Percentiles rank a stretch among this genome's conserved stretches.
These are phyloP conservation scores for Hydriomena furcata DNA, from an alignment of 2,888 invertebrate species.

Conservation along the genomic window DNA sequence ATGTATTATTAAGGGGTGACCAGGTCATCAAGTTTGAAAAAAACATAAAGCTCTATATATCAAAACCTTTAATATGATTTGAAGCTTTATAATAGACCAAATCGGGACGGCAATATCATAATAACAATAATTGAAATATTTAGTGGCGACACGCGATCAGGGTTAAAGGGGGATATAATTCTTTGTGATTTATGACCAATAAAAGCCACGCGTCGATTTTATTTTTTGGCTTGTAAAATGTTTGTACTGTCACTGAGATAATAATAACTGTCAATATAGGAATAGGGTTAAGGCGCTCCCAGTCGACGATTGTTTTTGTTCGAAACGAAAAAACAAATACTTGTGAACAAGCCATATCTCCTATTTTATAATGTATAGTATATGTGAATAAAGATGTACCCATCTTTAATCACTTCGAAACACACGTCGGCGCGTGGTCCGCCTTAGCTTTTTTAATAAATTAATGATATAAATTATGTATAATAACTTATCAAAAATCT, in stretches of 20 bases:
- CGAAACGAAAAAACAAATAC: no score
- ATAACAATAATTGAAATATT: constrained; percentile 73
- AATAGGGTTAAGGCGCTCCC: no score
- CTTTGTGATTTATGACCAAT: constrained; percentile 48
- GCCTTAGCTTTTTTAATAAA: no score
- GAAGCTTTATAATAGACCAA: constrained; percentile 51
- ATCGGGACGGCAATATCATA: constrained; percentile 55
- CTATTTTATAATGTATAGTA: no score
- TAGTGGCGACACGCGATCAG: constrained; percentile 63
- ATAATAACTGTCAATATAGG: constrained; percentile 28
- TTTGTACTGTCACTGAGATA: constrained; percentile 35
- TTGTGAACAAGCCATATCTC: no score
- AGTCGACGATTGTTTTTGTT: no score
- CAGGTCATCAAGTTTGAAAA: constrained; percentile 32
- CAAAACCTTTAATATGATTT: constrained; percentile 43
- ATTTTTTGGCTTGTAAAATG: constrained; percentile 36
- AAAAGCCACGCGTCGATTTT: constrained; percentile 35
- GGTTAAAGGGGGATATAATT: constrained; percentile 51
- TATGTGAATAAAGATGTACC: no score
- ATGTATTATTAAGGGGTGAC: no score
- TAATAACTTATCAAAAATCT: no score
- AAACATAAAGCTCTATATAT: constrained; percentile 37
- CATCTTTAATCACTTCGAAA: no score
- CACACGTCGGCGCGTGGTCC: no score
- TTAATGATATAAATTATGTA: no score